A percentile compares a stretch with the other conserved stretches of the same genome.
Evolutionary conservation across 2,113 vertebrate species (phyloP).

Genomic region (Brachionichthys hirsutus): DNA sequence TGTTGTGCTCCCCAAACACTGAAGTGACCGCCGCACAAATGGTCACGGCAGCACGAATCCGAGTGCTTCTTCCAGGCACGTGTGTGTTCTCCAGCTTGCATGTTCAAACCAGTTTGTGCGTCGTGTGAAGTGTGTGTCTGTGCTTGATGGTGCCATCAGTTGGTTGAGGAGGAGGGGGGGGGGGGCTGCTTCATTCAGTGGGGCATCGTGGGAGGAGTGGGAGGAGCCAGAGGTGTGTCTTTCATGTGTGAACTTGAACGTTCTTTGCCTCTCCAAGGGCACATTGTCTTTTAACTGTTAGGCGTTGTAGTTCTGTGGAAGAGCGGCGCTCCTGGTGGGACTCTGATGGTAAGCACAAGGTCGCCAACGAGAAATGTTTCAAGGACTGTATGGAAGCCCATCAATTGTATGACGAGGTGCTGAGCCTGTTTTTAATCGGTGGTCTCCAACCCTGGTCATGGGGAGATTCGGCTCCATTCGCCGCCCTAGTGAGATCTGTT

Average conservation of each 20-base stretch:
- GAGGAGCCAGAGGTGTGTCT: conserved; percentile 39
- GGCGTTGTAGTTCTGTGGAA: conserved; percentile 73
- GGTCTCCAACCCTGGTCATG: conserved; percentile 73
- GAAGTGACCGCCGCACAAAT: too few species aligned
- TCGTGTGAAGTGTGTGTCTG: conserved; percentile 43
- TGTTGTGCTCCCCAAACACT: too few species aligned
- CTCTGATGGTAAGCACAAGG: conserved; percentile 78
- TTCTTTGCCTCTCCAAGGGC: conserved; percentile 68
- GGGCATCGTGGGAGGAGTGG: conserved; percentile 15
- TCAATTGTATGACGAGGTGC: conserved; percentile 17
- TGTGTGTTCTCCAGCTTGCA: conserved; percentile 30
- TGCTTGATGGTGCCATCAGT: conserved; percentile 49
- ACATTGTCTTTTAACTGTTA: conserved; percentile 68
- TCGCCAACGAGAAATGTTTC: conserved; percentile 33
- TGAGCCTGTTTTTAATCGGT: conserved; percentile 37
- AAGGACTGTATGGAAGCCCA: conserved; percentile 22
- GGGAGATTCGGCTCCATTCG: conserved; percentile 39
- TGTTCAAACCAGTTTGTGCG: conserved; percentile 35
- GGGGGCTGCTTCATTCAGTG: conserved; percentile 26
- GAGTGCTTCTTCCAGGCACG: not conserved
- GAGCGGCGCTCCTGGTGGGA: conserved; percentile 71
- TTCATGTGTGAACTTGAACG: conserved; percentile 62
- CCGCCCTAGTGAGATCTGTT: conserved; percentile 13
- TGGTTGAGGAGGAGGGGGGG: conserved; percentile 2
- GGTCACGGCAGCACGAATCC: not conserved